Evolutionary conservation across 2,113 vertebrate genomes (phyloP), one percentile per base, ranked within the genome.

Genomic region (Apistogramma diplotaenia): DNA sequence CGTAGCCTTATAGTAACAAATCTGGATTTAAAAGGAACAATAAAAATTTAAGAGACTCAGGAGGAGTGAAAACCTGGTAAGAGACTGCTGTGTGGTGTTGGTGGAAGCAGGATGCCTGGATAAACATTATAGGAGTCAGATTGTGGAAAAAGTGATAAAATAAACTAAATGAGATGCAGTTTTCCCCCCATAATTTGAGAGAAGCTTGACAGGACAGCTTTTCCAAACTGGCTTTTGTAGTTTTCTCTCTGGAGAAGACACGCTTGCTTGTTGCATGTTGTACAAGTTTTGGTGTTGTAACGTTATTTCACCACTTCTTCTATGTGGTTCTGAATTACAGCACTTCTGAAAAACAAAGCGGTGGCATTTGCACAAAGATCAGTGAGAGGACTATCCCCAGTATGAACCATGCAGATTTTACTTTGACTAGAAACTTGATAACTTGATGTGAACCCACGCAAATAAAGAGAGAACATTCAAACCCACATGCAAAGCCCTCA

Each of bases 401-500:
- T 6, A 15, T 19, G 31, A 55, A 81, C 62, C 23, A 58, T 49
- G 19, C 10, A 74, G 25, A 12, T 67, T 53, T 18, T 67, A 3
- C 25, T 65, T 37, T 55, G 57, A 27, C 21, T 25, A 37, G 60
- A 85, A 77, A 82, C 72, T 27, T 2, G 15, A 77, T 76, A 40
- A 8, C 54, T 35, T 53, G n/a, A 27, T 18, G 33, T 16, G 31
- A 51, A 40, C 55, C 46, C 16, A 84, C 27, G 31, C 46, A 83
- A 67, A 78, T 78, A 19, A 53, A 5, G 4, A 35, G 18, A 33
- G 51, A 74, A 72, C 31, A 85, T 73, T 58, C 33, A 59, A 56
- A 59, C 70, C 59, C 77, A 84, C 72, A 76, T 43, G 81, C 75
- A 83, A 35, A 85, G 16, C 12, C 33, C 6, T 74, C 72, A n/a